Evolutionary conservation across 2,888 invertebrate species (phyloP), one percentile per base, ranked within the genome.

Genomic region (Trimorus sp.): DNA sequence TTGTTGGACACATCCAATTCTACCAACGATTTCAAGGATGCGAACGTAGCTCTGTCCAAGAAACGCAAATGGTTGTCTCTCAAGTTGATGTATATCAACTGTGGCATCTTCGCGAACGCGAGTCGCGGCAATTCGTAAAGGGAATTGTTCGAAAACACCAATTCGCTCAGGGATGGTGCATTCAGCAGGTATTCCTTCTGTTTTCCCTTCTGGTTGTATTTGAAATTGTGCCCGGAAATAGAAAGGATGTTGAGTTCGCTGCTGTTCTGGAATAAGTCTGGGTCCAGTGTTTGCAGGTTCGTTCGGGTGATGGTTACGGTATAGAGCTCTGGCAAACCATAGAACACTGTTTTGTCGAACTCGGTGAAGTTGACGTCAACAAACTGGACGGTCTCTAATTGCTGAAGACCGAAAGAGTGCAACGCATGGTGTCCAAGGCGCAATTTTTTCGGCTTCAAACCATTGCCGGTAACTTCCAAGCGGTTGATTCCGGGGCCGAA

Each of bases 1-100:
- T 97, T 97, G 84, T 95, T 93, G 15, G 96, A 95, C 8, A 97
- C 92, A 87, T 96, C 95, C 38, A 97, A 91, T 87, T 96, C 96
- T 89, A 95, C 95, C 70, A 97, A 93, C 60, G 94, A 93, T 11
- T 94, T 92, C 36, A 95, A 92, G 26, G 93, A 93, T 77, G 94
- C 94, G 90, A 96, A 96, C 0, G 94, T 93, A 68, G 92, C 92
- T 16, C 93, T 92, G 74, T 94, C 94, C 86, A 95, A 92, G 5
- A 94, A 93, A 63, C 93, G 93, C 62, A 97, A 91, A 69, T 93
- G 93, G 88, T 97, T 97, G 69, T 94, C 94, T 40, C 94, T 94
- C 77, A 96, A 92, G 88, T 95, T 95, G 63, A 96, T 92, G 88
- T 94, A 95, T 87, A 94, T 93, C 48, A 96, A 93, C 79, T 94